These are phyloP conservation scores for Zalophus californianus DNA, from an alignment of 2,797 vertebrate genomes.

Conservation along the genomic window DNA sequence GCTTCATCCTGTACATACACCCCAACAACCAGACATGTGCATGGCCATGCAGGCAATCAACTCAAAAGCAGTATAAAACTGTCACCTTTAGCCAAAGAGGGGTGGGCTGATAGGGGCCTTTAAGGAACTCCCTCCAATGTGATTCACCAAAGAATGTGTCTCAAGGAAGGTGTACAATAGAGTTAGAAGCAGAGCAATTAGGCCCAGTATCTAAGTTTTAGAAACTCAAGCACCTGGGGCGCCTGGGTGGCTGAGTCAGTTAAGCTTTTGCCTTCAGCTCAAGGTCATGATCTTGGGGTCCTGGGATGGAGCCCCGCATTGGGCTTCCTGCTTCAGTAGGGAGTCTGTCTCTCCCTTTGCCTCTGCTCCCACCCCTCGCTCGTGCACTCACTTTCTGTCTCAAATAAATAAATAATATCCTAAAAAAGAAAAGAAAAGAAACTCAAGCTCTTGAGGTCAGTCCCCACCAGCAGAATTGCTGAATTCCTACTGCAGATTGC, in stretches of 20 bases:
- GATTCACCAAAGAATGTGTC: not conserved
- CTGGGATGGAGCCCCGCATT: not conserved
- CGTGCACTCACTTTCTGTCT: not conserved
- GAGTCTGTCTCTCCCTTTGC: not conserved
- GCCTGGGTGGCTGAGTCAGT: not conserved
- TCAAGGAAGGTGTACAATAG: not conserved
- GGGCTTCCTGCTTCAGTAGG: not conserved
- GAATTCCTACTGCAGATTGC: too few species aligned
- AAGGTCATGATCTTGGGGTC: not conserved
- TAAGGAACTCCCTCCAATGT: not conserved
- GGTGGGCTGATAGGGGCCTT: not conserved
- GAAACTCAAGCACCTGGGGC: not conserved
- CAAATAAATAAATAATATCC: not conserved
- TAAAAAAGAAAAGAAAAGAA: not conserved
- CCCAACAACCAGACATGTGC: not conserved
- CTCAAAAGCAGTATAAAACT: not conserved
- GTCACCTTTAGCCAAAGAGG: not conserved
- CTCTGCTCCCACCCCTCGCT: not conserved
- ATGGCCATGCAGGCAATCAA: rapidly evolving
- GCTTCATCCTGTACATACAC: not conserved
- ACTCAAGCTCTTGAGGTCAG: not conserved
- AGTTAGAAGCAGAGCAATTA: not conserved
- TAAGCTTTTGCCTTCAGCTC: not conserved
- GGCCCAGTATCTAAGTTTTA: not conserved
- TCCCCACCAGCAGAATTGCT: too few species aligned